Conservation (phyloP, 2,888 invertebrate species). For the Teinopalpus imperialis region DNA sequence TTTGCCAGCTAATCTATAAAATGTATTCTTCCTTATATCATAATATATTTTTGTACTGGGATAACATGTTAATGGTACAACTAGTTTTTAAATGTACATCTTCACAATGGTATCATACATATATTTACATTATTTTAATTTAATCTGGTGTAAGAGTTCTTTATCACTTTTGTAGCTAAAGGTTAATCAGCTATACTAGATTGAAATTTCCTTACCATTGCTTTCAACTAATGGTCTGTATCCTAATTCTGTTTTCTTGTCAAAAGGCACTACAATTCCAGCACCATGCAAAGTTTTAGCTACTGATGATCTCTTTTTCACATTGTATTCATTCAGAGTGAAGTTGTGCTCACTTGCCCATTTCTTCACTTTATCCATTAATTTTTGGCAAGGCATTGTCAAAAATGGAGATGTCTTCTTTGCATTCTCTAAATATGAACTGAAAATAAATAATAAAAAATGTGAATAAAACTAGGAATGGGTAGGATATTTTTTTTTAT, state of each 20-base stretch:
- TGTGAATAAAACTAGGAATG: too few species aligned
- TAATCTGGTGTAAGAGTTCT: too few species aligned
- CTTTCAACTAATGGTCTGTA: slow-evolving; percentile 89
- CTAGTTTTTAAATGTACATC: too few species aligned
- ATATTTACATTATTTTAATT: too few species aligned
- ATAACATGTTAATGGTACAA: too few species aligned
- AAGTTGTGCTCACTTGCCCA: slow-evolving; percentile 84
- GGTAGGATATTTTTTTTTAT: too few species aligned
- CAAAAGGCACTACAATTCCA: slow-evolving; percentile 92
- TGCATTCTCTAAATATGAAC: slow-evolving; percentile 77
- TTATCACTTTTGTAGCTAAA: too few species aligned
- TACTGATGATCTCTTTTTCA: slow-evolving; percentile 84
- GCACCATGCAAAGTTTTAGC: slow-evolving; percentile 89
- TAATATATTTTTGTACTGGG: too few species aligned
- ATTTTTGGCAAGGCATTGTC: slow-evolving; percentile 78
- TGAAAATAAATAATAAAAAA: slow-evolving; percentile 38
- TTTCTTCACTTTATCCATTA: slow-evolving; percentile 83
- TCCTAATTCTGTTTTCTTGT: slow-evolving; percentile 91
- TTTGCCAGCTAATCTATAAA: too few species aligned
- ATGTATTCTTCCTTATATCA: too few species aligned
- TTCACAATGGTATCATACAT: too few species aligned
- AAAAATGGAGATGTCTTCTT: slow-evolving; percentile 84
- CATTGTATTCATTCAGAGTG: slow-evolving; percentile 76
- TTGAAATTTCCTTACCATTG: slow-evolving; percentile 78
- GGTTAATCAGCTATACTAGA: too few species aligned